These are phyloP conservation scores for Galagoides demidoff DNA, from an alignment of 2,797 vertebrate species.

Conservation along the genomic window DNA sequence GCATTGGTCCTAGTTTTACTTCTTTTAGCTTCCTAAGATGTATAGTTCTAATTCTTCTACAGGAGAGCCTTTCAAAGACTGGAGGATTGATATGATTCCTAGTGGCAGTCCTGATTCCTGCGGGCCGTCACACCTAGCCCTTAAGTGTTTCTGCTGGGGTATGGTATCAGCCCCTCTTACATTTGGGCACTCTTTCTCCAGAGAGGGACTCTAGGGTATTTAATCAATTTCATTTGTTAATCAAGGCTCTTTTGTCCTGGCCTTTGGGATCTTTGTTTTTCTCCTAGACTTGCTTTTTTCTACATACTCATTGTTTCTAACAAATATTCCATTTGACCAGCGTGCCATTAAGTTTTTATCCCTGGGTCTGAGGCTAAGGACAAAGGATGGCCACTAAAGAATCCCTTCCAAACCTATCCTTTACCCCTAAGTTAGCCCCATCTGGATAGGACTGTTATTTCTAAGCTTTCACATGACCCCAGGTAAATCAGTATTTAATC, in stretches of 20 bases:
- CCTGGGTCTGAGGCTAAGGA: not conserved
- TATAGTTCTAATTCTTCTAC: not conserved
- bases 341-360: not conserved
- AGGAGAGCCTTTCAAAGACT: not conserved
- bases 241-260: not conserved
- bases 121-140: not conserved
- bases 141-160: not conserved
- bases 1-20: not conserved
- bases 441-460: not conserved
- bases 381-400: not conserved
- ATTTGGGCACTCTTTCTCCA: not conserved
- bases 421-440: not conserved
- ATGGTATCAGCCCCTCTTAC: not conserved
- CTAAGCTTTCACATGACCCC: not conserved
- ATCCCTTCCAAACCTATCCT: not conserved
- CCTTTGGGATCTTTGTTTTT: not conserved
- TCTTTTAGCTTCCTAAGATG: not conserved
- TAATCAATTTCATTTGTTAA: not conserved
- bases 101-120: not conserved
- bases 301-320: not conserved
- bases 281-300: not conserved
- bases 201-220: not conserved
- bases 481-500: not conserved
- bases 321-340: not conserved
- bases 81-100: not conserved